Percentiles rank a stretch among this genome's conserved stretches.
Conservation (phyloP, 2,888 invertebrate genomes). For the Cactoblastis cactorum region DNA sequence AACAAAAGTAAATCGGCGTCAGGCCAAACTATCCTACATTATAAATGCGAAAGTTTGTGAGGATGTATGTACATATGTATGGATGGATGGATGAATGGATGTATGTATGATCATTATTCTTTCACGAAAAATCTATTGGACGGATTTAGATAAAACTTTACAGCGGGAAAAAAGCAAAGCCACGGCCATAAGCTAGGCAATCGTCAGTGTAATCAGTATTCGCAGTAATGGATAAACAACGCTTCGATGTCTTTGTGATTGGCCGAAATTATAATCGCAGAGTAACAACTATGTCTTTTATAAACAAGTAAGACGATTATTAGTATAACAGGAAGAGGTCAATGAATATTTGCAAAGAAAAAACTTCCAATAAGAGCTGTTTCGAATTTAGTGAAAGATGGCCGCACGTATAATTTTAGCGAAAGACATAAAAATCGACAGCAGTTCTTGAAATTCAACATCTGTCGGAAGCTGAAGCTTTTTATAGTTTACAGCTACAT, state of each 20-base stretch:
- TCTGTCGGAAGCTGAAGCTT: slow-evolving; percentile 46
- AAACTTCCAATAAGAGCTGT: background rate
- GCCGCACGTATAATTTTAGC: slow-evolving; percentile 33
- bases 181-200: too few relatives aligned
- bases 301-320: background rate
- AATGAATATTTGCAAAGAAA: background rate
- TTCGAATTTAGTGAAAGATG: background rate
- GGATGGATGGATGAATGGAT: too few relatives aligned
- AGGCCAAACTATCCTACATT: slow-evolving; percentile 25
- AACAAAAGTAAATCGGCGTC: slow-evolving; percentile 37
- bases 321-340: background rate
- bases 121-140: too few relatives aligned
- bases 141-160: too few relatives aligned
- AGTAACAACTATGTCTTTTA: background rate
- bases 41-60: too few relatives aligned
- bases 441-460: slow-evolving; percentile 40
- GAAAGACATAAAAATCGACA: slow-evolving; percentile 29
- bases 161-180: too few relatives aligned
- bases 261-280: background rate
- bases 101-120: too few relatives aligned
- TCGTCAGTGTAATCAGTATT: slow-evolving; percentile 2
- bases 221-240: background rate
- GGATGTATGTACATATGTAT: too few relatives aligned
- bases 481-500: slow-evolving; percentile 43
- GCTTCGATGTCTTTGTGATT: slow-evolving; percentile 1